Base-by-base conservation (phyloP, 2,888 invertebrate genomes). In the Sthenelais limicola region DNA sequence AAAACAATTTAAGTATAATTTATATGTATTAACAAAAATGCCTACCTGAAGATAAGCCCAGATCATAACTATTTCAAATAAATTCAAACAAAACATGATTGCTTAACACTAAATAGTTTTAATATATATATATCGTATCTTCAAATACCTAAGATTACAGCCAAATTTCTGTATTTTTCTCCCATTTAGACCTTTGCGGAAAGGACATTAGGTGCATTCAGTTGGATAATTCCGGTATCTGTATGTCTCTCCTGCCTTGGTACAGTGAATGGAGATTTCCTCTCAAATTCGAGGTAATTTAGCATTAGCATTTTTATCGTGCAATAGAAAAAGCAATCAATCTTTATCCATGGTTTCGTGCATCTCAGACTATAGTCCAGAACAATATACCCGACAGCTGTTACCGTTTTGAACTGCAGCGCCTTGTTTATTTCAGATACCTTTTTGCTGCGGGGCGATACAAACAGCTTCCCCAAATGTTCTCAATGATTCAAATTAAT, bases 181-280 rank as follows among this genome's bases (percentile, higher is more conserved):
- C 52, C 52, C 9, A 68, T 56, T 21, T 35, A 73, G 73, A 66
- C 67, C 18, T 76, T 76, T 67, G 72, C 75, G 3, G 70, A 71
- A 5, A 38, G 56, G 15, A 71, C 75, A 5, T 18, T 75, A n/a
- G 73, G 73, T 21, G 3, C 43, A 1, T 35, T 52, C 1, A 43
- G 38, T 35, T 58, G 47, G 33, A 52, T 75, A 9, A 54, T 76
- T 3, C 70, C 76, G 12, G 47, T 75, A 3, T 24, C 56, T 9
- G 76, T 76, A 0, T 62, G 72, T 32, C 62, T 76, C 69, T 75
- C 76, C 15, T 75, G 73, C 58, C 72, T 75, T 66, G 76, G 76
- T 15, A 73, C 76, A 1, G 76, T 75, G 49, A 76, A 76, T 58
- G 76, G 76, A 0, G 75, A 73, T 56, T 76, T 76, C 58, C 74